Base-by-base conservation (phyloP, 2,113 vertebrate species). In the Tyrannus savana region DNA sequence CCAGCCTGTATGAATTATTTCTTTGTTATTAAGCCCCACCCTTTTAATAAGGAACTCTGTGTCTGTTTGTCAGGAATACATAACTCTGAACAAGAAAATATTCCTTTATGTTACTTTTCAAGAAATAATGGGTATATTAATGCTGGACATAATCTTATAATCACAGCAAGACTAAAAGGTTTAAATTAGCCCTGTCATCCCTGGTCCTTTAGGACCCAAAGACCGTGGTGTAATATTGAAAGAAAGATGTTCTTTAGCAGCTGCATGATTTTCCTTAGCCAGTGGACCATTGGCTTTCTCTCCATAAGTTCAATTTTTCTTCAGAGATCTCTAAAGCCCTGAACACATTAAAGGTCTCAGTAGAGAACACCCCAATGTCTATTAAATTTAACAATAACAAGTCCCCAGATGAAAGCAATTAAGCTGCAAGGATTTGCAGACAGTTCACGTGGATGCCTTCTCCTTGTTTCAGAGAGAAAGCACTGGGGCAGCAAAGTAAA, bases 321-420 rank as follows among this genome's bases (percentile, higher is more conserved):
- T 87, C 44, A 19, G 79, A 86, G 55, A 37, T 77, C 90, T 96
- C 91, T n/a, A 84, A 95, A 89, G 77, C 88, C 73, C 76, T 0
- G 0, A 94, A 75, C 93, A 83, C 82, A 91, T 97, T 95, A 95
- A 96, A 95, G 87, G 90, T 91, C 86, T 97, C 90, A 30, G 82
- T 18, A 87, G 96, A 96, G 90, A 96, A 81, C 90, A 94, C 96
- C 96, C 95, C 73, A 71, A 90, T 71, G 90, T 94, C 96, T 95
- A 95, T 96, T 96, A 97, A 96, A 97, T 95, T 94, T 95, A 92
- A 73, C 75, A 95, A 91, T 95, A 97, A 97, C 94, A 96, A 95
- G 94, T 94, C 97, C 94, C 96, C 50, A 85, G 93, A 87, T 94
- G 37, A 92, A 87, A 85, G 93, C 87, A 96, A 94, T 97, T 96